Base-by-base conservation (phyloP, 2,888 invertebrate species). In the Cephus spinipes region DNA sequence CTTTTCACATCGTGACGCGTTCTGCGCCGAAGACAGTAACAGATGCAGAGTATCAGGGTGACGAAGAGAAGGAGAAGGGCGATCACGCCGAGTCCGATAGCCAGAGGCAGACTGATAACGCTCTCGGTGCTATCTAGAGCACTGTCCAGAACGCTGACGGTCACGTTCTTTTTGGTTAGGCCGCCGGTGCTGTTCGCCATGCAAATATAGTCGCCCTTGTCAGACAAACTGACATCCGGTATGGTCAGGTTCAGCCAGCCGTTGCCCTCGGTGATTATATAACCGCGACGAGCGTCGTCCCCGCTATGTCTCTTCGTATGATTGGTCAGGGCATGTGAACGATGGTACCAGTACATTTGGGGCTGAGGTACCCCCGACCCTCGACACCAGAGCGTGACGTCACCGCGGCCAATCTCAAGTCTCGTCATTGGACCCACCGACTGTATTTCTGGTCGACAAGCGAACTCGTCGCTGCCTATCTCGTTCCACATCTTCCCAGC, bases 171-270 rank as follows among this genome's bases (percentile, higher is more conserved):
- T 88, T 96, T 96, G 82, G 95, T 95, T 3, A 94, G 94, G 0
- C 97, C 98, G 0, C 96, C 98, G 0, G 94, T 94, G 90, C 97
- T 98, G 87, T 95, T 95, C 0, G 97, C 97, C 4, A 96, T 94
- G 88, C 98, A 98, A 73, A 94, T 93, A 89, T 96, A 96, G 76
- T 95, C 94, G 0, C 96, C 96, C 84, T 94, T 94, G 87, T 96
- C 96, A 23, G 94, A 93, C 12, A 92, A 92, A 1, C 93, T 92
- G 0, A 95, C 93, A 34, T 95, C 94, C 0, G 93, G 92, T 73
- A 96, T 94, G 1, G 95, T 96, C 74, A 97, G 91, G 88, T 96
- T 93, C 73, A 92, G 89, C 92, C 94, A 92, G 15, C 88, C 88
- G 77, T 82, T 83, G 76, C 75, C 80, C 40, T 85, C 84, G 23